phyloP scores from a whole-genome alignment of 1,140 invertebrate species.

The Megalopta genalis region DNA sequence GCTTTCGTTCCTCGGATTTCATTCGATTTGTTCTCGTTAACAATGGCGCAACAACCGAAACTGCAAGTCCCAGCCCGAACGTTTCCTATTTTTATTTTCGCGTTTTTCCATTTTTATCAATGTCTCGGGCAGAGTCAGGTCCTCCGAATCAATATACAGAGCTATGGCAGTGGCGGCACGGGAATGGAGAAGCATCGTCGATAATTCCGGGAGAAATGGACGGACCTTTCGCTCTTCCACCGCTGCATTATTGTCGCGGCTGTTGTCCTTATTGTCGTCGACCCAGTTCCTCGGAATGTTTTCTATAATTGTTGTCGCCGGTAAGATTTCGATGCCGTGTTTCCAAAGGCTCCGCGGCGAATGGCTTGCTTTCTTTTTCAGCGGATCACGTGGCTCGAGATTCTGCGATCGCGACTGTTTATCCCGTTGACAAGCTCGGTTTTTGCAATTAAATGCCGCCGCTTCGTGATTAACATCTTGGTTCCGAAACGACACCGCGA shows the following conservation, averaged over 20 bases:
- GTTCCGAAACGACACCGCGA: too few species aligned
- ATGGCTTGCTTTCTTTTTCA: too few species aligned
- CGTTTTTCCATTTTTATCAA: neutral
- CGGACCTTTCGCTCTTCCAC: neutral
- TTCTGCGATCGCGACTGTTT: too few species aligned
- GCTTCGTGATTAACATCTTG: too few species aligned
- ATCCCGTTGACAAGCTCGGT: too few species aligned
- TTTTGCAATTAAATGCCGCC: too few species aligned
- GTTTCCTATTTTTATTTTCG: neutral
- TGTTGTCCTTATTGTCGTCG: neutral
- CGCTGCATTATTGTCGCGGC: neutral
- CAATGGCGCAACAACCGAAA: too few species aligned
- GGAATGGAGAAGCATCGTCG: constrained; percentile 8
- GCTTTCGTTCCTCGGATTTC: too few species aligned
- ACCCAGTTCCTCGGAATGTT: neutral
- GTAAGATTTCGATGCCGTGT: too few species aligned
- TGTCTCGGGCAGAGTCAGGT: neutral
- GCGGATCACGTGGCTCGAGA: too few species aligned
- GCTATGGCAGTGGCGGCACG: neutral
- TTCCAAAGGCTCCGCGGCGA: neutral
- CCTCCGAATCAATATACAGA: neutral
- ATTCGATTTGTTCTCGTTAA: too few species aligned
- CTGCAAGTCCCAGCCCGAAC: neutral
- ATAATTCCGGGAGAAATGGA: constrained; percentile 20
- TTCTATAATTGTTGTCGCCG: neutral